Evolutionary conservation across 2,888 invertebrate genomes (phyloP).

Genomic region (Lasioglossum malachurum): DNA sequence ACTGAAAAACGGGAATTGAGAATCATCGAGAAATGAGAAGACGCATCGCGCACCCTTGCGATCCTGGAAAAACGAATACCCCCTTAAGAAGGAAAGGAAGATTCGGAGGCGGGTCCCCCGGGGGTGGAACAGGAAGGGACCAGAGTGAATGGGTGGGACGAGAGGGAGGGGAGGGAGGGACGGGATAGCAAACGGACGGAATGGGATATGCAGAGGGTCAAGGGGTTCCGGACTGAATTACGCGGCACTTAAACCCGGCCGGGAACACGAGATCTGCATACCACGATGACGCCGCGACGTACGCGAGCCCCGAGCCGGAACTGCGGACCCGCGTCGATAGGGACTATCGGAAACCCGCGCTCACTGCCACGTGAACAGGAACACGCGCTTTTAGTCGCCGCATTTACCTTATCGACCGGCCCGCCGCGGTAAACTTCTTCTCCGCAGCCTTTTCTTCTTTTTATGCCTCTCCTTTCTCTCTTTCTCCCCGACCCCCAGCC

Average conservation of each 20-base stretch:
- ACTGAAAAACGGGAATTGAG: too few species aligned
- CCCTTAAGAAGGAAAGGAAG: not conserved
- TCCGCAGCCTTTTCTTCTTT: not conserved
- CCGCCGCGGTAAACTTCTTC: not conserved
- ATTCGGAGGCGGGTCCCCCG: not conserved
- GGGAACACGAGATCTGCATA: constrained; percentile 79
- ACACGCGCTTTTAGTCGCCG: constrained; percentile 56
- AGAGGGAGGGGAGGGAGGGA: not conserved
- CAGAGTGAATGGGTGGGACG: not conserved
- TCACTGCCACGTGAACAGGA: constrained; percentile 36
- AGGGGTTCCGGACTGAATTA: constrained; percentile 75
- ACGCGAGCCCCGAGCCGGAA: constrained; percentile 39
- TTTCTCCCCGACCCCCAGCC: not conserved
- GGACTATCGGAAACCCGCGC: constrained; percentile 59
- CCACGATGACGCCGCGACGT: constrained; percentile 67
- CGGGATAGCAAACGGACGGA: constrained; percentile 17
- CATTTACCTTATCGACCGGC: constrained; percentile 49
- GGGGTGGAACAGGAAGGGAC: not conserved
- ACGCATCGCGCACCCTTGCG: too few species aligned
- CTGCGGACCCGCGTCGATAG: constrained; percentile 61
- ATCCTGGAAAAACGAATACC: too few species aligned
- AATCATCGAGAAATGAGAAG: too few species aligned
- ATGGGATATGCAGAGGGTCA: constrained; percentile 53
- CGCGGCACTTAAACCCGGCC: constrained; percentile 78
- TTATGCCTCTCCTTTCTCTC: not conserved